Evolutionary conservation across 1,140 invertebrate genomes (phyloP), one percentile per base, ranked within the genome.

Genomic region (Maniola jurtina): DNA sequence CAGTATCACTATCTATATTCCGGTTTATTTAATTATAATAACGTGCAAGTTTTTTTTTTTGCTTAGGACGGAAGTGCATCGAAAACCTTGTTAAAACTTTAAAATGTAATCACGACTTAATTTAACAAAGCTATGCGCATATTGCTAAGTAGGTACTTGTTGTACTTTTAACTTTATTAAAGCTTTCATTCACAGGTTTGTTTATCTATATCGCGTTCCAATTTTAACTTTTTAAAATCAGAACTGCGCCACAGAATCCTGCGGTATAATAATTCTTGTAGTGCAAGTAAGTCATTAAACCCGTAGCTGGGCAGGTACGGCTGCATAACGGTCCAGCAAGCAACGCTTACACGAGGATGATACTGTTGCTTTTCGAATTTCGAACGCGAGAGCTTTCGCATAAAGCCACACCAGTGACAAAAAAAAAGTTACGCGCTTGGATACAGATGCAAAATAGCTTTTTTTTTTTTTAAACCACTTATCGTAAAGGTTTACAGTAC

Each of bases 281-380:
- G 72, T 55, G 52, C 52, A 55, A 78, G 68, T 76, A 68, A 77
- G 76, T 77, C 79, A 79, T 79, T 81, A 81, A 79, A 76, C 74
- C 68, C 64, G 70, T 11, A 9, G 40, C 42, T 45, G 42, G 10
- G 52, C 16, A 55, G 52, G 65, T 76, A 79, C 73, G 68, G 68
- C 61, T 64, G 65, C 55, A 66, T 80, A 80, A 80, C 78, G 76
- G 78, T 80, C 69, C 63, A 58, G 62, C 67, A 64, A 55, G 66
- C 61, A 65, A 61, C 66, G 67, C 64, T 66, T 60, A 59, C n/a
- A n/a, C 66, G 65, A 57, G 64, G 66, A 71, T 66, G 69, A 67
- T 67, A 61, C 70, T 64, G 64, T 68, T 72, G 60, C 60, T 64
- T 66, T 73, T 57, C 68, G 61, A 67, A 69, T 65, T 64, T 70